Percentiles rank a stretch among this genome's conserved stretches.
These are phyloP conservation scores for Choristoneura rosaceana DNA, from an alignment of 2,888 invertebrate species.

Conservation along the genomic window DNA sequence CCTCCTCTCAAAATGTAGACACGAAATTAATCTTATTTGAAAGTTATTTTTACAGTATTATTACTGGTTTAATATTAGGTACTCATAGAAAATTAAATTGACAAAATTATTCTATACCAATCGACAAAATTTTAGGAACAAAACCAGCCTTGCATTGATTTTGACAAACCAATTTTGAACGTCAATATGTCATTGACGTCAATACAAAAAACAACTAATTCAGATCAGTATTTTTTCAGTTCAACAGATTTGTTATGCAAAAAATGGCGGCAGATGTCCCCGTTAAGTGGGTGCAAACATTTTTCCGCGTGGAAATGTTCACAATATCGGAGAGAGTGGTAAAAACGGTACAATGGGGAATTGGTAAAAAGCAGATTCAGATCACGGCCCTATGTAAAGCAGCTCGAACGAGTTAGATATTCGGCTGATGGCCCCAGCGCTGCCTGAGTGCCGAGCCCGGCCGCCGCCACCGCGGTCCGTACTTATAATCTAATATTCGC, in stretches of 20 bases:
- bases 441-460: slow-evolving; percentile 44
- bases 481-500: slow-evolving; percentile 85
- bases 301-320: slow-evolving; percentile 36
- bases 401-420: slow-evolving; percentile 75
- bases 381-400: slow-evolving; percentile 75
- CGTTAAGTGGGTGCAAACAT: slow-evolving; percentile 22
- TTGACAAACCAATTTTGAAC: not conserved
- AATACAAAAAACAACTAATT: not conserved
- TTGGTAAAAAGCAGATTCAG: slow-evolving; percentile 73
- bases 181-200: no score
- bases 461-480: slow-evolving; percentile 70
- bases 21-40: no score
- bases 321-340: slow-evolving; percentile 47
- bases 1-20: no score
- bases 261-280: slow-evolving; percentile 18
- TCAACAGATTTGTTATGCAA: slow-evolving; percentile 14
- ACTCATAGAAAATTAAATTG: no score
- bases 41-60: no score
- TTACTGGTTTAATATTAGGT: no score
- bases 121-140: not conserved
- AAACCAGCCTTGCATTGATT: not conserved
- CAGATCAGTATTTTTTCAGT: not conserved
- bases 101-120: no score
- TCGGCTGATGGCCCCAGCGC: slow-evolving; percentile 76
- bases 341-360: slow-evolving; percentile 66